A percentile compares a stretch with the other conserved stretches of the same genome.
These are phyloP conservation scores for Pristionchus entomophagus DNA, from an alignment of 2,888 invertebrate species.

Conservation along the genomic window DNA sequence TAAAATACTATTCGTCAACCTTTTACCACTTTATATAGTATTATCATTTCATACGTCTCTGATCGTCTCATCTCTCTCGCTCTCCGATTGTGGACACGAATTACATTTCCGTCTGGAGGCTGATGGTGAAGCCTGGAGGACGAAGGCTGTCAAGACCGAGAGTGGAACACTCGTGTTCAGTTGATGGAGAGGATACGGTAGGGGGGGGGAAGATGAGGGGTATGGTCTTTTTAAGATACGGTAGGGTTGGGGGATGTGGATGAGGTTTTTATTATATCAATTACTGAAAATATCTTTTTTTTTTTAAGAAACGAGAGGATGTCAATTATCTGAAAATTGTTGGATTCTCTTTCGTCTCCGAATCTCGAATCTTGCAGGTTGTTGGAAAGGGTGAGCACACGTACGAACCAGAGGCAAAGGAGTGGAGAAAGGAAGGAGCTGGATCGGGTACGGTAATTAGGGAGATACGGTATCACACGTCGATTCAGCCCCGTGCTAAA, in stretches of 20 bases:
- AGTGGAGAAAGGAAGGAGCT: conserved; percentile 19
- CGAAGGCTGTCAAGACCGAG: conserved; percentile 62
- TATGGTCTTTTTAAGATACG: too few species aligned
- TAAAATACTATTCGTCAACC: too few species aligned
- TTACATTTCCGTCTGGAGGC: conserved; percentile 64
- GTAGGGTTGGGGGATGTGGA: too few species aligned
- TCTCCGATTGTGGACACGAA: conserved; percentile 48
- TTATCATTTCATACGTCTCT: neutral
- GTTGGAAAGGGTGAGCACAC: conserved; percentile 62
- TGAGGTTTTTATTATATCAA: too few species aligned
- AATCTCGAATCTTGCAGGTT: conserved; percentile 50
- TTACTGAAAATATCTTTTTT: too few species aligned
- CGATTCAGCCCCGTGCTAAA: too few species aligned
- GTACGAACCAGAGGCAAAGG: conserved; percentile 48
- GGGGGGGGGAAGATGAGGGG: neutral
- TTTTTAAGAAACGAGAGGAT: too few species aligned
- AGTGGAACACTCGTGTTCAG: conserved; percentile 43
- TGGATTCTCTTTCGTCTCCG: too few species aligned
- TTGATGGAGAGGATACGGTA: neutral
- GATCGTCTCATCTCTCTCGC: neutral
- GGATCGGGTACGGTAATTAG: conserved; percentile 27
- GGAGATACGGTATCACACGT: conserved; percentile 45
- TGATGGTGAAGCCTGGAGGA: conserved; percentile 66
- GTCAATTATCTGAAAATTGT: too few species aligned
- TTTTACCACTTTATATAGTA: too few species aligned